Percentiles rank a stretch among this genome's conserved stretches.
These are phyloP conservation scores for Cacatua alba DNA, from an alignment of 2,113 vertebrate genomes.

Conservation along the genomic window DNA sequence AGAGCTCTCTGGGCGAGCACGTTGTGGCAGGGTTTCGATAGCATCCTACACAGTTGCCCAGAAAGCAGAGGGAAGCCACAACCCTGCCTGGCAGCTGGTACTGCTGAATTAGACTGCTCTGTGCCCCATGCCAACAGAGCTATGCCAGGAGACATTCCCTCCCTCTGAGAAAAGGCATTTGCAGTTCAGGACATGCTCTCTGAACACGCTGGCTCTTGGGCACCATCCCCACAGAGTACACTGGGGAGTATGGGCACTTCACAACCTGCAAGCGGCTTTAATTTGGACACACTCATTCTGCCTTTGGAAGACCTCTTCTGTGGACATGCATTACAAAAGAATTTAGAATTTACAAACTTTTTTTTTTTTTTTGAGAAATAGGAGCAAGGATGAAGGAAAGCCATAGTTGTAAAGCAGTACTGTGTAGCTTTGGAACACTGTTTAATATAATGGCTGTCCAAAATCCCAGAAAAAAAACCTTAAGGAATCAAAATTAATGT, in stretches of 20 bases:
- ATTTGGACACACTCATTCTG: neutral
- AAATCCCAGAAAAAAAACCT: neutral
- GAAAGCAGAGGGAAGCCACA: neutral
- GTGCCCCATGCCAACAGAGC: neutral
- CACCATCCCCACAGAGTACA: neutral
- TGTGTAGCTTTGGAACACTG: neutral
- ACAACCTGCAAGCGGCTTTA: neutral
- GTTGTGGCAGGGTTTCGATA: neutral
- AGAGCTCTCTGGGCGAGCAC: accelerated
- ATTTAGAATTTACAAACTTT: neutral
- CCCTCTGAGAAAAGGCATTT: neutral
- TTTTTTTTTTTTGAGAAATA: neutral
- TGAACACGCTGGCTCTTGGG: accelerated
- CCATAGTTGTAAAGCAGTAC: neutral
- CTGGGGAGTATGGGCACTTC: neutral
- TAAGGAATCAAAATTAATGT: neutral
- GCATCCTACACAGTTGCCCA: neutral
- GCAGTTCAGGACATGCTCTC: neutral
- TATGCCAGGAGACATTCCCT: neutral
- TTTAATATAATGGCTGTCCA: neutral
- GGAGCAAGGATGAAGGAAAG: neutral
- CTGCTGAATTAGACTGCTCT: accelerated
- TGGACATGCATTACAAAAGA: neutral
- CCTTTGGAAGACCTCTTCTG: neutral
- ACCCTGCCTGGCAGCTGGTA: neutral